Evolutionary conservation across 2,888 invertebrate genomes (phyloP), one percentile per base, ranked within the genome.

Genomic region (Athetis lepigone): DNA sequence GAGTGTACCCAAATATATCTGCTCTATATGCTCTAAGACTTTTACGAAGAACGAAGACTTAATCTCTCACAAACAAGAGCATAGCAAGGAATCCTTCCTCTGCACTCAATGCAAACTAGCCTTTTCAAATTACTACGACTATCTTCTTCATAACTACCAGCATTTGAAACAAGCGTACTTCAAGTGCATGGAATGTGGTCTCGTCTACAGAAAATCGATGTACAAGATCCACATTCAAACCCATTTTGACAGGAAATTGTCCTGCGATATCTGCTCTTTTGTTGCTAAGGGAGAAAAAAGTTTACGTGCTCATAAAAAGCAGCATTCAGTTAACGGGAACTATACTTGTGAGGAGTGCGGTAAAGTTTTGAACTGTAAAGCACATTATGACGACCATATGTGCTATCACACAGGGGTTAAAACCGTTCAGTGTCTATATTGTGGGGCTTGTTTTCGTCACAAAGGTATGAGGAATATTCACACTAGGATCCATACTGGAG

Each of bases 401-500:
- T 9, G 23, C 0, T 39, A 47, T 0, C 87, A 87, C 9, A 86
- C 85, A 0, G 84, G 86, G 0, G 75, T 87, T 0, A 87, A 82
- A 37, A 56, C 29, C 1, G 19, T 43, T 4, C 87, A 87, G 27
- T 87, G 87, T 50, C 25, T 82, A 0, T 87, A 86, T 25, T 87
- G 87, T 3, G 87, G 87, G 0, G 77, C 64, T 4, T 80, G 82
- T 0, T 87, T 84, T 18, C 11, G 37, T 0, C 1, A 1, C 0
- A n/a, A 0, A 0, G 2, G 0, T 0, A 27, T 57, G 0, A 75
- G 71, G 4, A 27, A 13, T 0, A 25, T 72, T 0, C 87, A 87
- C n/a, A 80, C 77, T 0, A 47, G 77, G 2, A 60, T 46, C 1
- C 87, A 87, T 29, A 83, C 82, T 0, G 59, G 71, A 0, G 81